These are phyloP conservation scores for Hydroisotoma schaefferi DNA, from an alignment of 2,888 invertebrate genomes.

Conservation along the genomic window DNA sequence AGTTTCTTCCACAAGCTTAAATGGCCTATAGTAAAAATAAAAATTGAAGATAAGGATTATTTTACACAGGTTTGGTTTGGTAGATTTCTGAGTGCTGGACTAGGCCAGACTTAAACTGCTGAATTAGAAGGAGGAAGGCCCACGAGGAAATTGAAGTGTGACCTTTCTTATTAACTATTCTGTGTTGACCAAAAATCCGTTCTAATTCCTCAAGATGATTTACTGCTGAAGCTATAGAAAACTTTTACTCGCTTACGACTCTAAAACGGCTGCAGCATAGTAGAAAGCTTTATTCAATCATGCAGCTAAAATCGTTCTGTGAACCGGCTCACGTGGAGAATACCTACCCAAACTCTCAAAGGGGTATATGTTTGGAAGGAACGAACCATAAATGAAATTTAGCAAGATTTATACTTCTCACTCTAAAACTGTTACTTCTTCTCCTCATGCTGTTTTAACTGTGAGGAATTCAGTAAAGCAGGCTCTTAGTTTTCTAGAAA, in stretches of 20 bases:
- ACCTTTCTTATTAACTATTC: constrained; percentile 4
- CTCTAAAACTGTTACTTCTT: constrained; percentile 6
- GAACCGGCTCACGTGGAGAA: constrained; percentile 34
- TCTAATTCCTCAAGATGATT: constrained; percentile 27
- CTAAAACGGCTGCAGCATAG: too few relatives aligned
- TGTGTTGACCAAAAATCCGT: constrained; percentile 3
- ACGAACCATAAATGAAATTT: constrained; percentile 30
- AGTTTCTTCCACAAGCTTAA: too few relatives aligned
- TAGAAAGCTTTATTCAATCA: too few relatives aligned
- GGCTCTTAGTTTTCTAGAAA: constrained; percentile 10
- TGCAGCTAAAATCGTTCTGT: constrained; percentile 42
- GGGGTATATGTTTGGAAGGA: constrained; percentile 27
- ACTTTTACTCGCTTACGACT: too few relatives aligned
- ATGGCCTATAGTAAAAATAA: too few relatives aligned
- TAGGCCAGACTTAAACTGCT: too few relatives aligned
- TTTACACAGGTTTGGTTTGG: too few relatives aligned
- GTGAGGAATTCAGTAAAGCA: too few relatives aligned
- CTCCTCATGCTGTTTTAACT: background rate
- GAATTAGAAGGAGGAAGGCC: background rate
- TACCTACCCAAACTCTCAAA: constrained; percentile 38
- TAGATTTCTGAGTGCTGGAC: too few relatives aligned
- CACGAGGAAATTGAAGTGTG: constrained; percentile 3
- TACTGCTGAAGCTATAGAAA: constrained; percentile 40
- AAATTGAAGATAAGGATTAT: too few relatives aligned
- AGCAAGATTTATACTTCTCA: constrained; percentile 39